These are phyloP conservation scores for Tanypteryx hageni DNA, from an alignment of 2,888 invertebrate species.

Conservation along the genomic window DNA sequence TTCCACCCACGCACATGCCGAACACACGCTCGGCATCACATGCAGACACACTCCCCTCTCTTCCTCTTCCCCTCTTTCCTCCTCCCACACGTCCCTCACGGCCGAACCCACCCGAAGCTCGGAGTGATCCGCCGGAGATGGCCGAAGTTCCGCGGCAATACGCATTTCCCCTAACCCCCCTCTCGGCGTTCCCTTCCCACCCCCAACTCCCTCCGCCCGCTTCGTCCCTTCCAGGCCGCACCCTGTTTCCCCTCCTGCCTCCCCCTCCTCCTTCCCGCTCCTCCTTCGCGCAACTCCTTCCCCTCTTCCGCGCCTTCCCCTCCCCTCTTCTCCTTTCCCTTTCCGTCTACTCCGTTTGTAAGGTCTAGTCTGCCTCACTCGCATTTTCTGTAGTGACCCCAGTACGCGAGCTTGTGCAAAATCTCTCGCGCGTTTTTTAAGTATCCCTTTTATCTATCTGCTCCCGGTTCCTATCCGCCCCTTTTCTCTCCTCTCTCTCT, in stretches of 20 bases:
- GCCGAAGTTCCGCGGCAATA: slow-evolving; percentile 29
- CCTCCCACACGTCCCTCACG: not conserved
- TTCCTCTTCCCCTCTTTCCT: not conserved
- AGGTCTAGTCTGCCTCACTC: slow-evolving; percentile 62
- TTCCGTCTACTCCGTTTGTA: slow-evolving; percentile 27
- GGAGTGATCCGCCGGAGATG: slow-evolving; percentile 33
- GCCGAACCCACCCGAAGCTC: slow-evolving; percentile 36
- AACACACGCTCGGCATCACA: slow-evolving; percentile 39
- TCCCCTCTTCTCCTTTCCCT: not conserved
- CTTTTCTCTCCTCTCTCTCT: not conserved
- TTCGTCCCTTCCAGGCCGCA: not conserved
- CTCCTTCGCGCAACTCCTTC: slow-evolving; percentile 12
- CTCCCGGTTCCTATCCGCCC: slow-evolving; percentile 3
- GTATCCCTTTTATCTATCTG: slow-evolving; percentile 52
- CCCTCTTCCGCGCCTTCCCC: slow-evolving; percentile 15
- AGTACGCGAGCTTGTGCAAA: slow-evolving; percentile 62
- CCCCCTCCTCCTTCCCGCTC: not conserved
- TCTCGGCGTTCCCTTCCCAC: not conserved
- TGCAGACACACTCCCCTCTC: not conserved
- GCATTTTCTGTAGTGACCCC: slow-evolving; percentile 64
- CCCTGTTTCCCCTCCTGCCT: not conserved
- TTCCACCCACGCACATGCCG: slow-evolving; percentile 39
- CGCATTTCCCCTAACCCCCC: slow-evolving; percentile 35
- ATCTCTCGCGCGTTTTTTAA: slow-evolving; percentile 63
- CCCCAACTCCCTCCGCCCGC: not conserved